phyloP scores from a whole-genome alignment of 2,113 vertebrate genomes.

The Erpornis zantholeuca region DNA sequence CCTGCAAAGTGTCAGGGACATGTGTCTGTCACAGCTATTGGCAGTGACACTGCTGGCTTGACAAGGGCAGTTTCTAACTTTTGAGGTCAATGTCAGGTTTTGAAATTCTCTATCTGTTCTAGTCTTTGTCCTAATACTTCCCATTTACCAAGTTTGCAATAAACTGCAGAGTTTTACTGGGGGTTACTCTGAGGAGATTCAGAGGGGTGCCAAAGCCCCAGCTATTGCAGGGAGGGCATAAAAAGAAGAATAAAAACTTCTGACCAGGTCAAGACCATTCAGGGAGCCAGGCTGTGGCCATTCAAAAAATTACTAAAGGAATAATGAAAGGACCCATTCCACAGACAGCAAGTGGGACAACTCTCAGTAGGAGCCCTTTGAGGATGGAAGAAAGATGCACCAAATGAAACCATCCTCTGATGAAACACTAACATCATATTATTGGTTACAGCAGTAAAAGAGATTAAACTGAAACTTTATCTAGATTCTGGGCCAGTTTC shows the following conservation, averaged over 20 bases:
- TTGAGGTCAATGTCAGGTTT: neutral
- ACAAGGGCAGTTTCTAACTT: neutral
- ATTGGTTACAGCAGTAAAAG: neutral
- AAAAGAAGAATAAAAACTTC: neutral
- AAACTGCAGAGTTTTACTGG: neutral
- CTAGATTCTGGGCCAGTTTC: neutral
- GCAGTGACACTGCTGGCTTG: neutral
- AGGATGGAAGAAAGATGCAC: neutral
- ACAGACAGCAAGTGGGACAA: conserved; percentile 27
- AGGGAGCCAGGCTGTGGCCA: neutral
- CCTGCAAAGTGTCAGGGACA: neutral
- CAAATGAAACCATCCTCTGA: neutral
- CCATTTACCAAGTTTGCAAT: neutral
- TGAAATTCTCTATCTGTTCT: neutral
- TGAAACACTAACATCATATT: neutral
- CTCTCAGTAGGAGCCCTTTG: conserved; percentile 7
- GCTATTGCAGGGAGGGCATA: neutral
- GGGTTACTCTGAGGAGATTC: neutral
- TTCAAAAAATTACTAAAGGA: neutral
- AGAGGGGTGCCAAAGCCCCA: neutral
- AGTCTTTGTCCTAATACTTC: neutral
- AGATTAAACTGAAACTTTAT: conserved; percentile 7
- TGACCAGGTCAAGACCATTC: neutral
- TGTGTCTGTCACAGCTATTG: neutral
- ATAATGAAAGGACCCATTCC: neutral